phyloP scores from a whole-genome alignment of 2,888 invertebrate species.

The Calameuta idolon region DNA sequence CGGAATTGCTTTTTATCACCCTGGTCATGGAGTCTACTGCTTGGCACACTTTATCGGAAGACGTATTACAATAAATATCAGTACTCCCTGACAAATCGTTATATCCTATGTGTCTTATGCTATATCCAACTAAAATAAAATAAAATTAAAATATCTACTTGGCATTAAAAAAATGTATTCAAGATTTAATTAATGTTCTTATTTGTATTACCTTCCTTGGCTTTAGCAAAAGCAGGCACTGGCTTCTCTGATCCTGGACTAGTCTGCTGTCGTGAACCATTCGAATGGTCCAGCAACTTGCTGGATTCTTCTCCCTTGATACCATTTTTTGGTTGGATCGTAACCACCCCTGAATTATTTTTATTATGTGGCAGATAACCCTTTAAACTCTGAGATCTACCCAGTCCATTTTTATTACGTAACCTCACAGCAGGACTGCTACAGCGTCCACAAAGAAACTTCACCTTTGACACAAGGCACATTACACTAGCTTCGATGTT shows the following conservation, averaged over 20 bases:
- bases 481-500: constrained; percentile 90
- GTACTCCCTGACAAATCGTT: constrained; percentile 32
- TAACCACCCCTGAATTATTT: constrained; percentile 48
- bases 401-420: constrained; percentile 67
- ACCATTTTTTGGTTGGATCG: constrained; percentile 61
- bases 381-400: constrained; percentile 53
- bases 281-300: constrained; percentile 53
- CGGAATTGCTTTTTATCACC: constrained; percentile 69
- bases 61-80: constrained; percentile 47
- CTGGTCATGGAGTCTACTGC: constrained; percentile 70
- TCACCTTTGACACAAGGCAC: constrained; percentile 86
- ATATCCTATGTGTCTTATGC: constrained; percentile 2
- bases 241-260: constrained; percentile 46
- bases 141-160: background rate
- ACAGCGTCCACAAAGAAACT: constrained; percentile 81
- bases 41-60: constrained; percentile 62
- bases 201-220: constrained; percentile 58
- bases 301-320: constrained; percentile 51
- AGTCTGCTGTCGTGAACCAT: constrained; percentile 34
- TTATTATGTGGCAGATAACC: constrained; percentile 42
- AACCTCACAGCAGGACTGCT: constrained; percentile 79
- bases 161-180: constrained; percentile 2
- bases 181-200: background rate
- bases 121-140: background rate
- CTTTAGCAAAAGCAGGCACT: constrained; percentile 56